Conservation (phyloP, 2,797 vertebrate genomes). For the Anguilla pacifica region DNA sequence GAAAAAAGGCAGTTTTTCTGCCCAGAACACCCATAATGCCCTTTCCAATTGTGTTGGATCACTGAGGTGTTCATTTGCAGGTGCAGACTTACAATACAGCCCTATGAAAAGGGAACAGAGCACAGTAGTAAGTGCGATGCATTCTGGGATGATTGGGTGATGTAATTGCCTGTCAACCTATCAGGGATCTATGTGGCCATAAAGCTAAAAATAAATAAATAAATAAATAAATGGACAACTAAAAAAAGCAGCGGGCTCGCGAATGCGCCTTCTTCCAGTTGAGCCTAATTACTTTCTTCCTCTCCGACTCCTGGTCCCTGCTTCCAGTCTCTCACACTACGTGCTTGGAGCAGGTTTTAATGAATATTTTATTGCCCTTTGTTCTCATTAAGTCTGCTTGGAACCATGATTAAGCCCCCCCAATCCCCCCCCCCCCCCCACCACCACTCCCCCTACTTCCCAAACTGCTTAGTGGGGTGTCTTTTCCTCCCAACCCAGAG, state of each 20-base stretch:
- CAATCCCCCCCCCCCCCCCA: conserved; percentile 45
- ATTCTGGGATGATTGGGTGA: not conserved
- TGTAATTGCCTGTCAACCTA: not conserved
- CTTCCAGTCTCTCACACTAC: conserved; percentile 43
- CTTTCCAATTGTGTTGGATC: not conserved
- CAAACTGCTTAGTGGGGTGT: conserved; percentile 26
- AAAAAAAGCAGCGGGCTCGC: conserved; percentile 3
- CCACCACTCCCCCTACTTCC: conserved; percentile 36
- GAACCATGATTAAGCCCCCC: conserved; percentile 68
- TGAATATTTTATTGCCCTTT: conserved; percentile 78
- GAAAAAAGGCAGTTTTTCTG: not conserved
- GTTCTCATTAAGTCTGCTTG: conserved; percentile 69
- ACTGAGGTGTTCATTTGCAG: not conserved
- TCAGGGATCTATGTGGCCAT: conserved; percentile 11
- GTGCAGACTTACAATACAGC: not conserved
- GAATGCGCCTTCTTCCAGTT: conserved; percentile 31
- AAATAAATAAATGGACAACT: conserved; percentile 24
- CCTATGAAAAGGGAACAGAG: not conserved
- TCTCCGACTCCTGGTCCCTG: conserved; percentile 35
- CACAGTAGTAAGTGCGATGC: not conserved
- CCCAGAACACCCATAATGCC: not conserved
- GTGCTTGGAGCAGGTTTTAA: conserved; percentile 72
- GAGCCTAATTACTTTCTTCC: conserved; percentile 49
- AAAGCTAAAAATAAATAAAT: conserved; percentile 16
- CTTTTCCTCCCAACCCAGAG: conserved; percentile 38